A percentile compares a stretch with the other conserved stretches of the same genome.
Conservation (phyloP, 2,797 vertebrate genomes). For the Parauchenoglanis ngamensis region DNA sequence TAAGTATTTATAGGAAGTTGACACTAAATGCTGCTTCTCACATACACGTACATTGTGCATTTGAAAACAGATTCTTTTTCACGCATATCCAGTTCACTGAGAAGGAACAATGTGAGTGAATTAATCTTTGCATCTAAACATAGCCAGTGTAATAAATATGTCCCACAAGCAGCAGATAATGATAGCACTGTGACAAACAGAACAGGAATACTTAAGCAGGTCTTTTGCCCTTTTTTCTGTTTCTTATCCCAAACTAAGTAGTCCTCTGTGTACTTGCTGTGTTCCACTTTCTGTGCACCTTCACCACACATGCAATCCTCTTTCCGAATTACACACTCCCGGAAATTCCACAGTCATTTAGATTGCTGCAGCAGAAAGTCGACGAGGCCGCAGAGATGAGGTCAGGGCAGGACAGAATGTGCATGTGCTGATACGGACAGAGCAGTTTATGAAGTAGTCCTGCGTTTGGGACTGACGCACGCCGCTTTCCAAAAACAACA, state of each 20-base stretch:
- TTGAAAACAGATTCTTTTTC: neutral
- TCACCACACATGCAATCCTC: conserved; percentile 63
- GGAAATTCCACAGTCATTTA: conserved; percentile 28
- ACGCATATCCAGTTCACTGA: neutral
- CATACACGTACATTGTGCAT: neutral
- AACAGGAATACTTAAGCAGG: conserved; percentile 3
- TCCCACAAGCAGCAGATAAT: conserved; percentile 8
- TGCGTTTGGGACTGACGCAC: conserved; percentile 27
- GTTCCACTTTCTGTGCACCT: conserved; percentile 32
- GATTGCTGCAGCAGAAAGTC: conserved; percentile 10
- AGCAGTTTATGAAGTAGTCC: conserved; percentile 1
- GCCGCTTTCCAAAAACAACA: conserved; percentile 39
- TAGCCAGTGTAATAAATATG: conserved; percentile 9
- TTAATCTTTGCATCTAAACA: conserved; percentile 7
- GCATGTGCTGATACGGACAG: conserved; percentile 13
- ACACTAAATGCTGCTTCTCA: too few species aligned
- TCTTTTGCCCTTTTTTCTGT: conserved; percentile 13
- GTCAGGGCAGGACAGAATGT: conserved; percentile 2
- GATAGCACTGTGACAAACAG: conserved; percentile 16
- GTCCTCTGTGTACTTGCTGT: neutral
- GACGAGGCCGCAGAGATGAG: conserved; percentile 1
- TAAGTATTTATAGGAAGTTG: neutral
- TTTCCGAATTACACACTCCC: conserved; percentile 35
- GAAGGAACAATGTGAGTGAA: neutral
- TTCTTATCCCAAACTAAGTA: conserved; percentile 13